Conservation (phyloP, 2,888 invertebrate genomes). For the Metopia argyrocephala region DNA sequence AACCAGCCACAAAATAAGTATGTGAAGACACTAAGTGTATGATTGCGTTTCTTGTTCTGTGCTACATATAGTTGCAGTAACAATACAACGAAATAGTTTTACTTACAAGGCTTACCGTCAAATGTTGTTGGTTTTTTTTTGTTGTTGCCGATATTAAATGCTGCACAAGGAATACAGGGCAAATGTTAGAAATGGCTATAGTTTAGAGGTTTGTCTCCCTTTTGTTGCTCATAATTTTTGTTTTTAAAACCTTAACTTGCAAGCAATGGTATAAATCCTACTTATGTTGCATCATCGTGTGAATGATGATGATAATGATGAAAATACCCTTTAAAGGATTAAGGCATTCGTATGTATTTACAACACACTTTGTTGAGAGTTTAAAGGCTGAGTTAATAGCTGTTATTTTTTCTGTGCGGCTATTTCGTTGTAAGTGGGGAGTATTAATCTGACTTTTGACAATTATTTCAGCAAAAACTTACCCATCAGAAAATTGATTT, state of each 20-base stretch:
- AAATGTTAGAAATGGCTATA: slow-evolving; percentile 51
- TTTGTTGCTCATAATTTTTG: not conserved
- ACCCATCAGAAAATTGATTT: not conserved
- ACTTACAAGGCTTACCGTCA: no score
- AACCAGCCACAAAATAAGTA: no score
- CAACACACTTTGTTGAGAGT: no score
- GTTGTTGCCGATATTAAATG: no score
- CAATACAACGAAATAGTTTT: no score
- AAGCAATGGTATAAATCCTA: slow-evolving; percentile 53
- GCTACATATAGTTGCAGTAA: no score
- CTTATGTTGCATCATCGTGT: slow-evolving; percentile 30
- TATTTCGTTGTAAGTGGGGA: not conserved
- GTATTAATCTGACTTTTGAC: not conserved
- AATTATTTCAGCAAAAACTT: not conserved
- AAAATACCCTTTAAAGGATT: no score
- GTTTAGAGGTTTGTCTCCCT: not conserved
- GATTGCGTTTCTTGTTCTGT: no score
- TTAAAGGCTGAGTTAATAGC: not conserved
- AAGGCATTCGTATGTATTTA: no score
- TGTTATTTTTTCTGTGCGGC: not conserved
- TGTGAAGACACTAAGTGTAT: no score
- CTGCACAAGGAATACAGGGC: no score
- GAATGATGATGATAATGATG: not conserved
- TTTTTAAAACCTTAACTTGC: slow-evolving; percentile 26
- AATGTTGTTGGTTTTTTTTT: no score